These are phyloP conservation scores for Epizoanthus stellaris DNA, from an alignment of 92 coral and sea anemone species.

Conservation along the genomic window DNA sequence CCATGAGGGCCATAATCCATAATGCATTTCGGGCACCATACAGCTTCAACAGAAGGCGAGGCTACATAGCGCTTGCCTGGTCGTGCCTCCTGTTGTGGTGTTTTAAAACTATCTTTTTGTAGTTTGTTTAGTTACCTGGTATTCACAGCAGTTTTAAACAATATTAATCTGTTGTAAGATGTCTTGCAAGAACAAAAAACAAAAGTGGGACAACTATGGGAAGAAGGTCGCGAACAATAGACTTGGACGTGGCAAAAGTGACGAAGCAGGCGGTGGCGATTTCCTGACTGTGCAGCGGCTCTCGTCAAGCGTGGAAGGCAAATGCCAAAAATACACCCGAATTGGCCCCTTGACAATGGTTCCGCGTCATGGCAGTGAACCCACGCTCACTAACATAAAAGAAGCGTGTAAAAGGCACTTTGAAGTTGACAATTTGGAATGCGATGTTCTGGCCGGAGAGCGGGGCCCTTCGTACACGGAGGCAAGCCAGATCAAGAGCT, in stretches of 20 bases:
- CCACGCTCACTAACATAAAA: constrained; percentile 26
- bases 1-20: too few species aligned
- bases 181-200: too few species aligned
- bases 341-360: constrained; percentile 47
- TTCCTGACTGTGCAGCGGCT: constrained; percentile 29
- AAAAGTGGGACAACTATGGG: constrained; percentile 17
- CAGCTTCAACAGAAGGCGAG: too few species aligned
- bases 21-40: too few species aligned
- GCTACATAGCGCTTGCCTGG: too few species aligned
- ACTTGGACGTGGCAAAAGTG: constrained; percentile 1
- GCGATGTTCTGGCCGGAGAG: constrained; percentile 42
- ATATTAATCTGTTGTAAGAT: too few species aligned
- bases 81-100: too few species aligned
- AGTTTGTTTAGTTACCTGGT: too few species aligned
- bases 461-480: background rate
- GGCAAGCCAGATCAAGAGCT: constrained; percentile 25
- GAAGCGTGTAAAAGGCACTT: constrained; percentile 30
- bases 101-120: too few species aligned
- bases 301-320: constrained; percentile 31
- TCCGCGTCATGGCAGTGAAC: background rate
- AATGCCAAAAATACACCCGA: constrained; percentile 43
- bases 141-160: too few species aligned
- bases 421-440: background rate
- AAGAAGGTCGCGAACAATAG: background rate
- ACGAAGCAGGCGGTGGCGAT: background rate